A percentile compares a stretch with the other conserved stretches of the same genome.
phyloP scores from a whole-genome alignment of 2,113 vertebrate species.

The Sinocyclocheilus rhinocerous region DNA sequence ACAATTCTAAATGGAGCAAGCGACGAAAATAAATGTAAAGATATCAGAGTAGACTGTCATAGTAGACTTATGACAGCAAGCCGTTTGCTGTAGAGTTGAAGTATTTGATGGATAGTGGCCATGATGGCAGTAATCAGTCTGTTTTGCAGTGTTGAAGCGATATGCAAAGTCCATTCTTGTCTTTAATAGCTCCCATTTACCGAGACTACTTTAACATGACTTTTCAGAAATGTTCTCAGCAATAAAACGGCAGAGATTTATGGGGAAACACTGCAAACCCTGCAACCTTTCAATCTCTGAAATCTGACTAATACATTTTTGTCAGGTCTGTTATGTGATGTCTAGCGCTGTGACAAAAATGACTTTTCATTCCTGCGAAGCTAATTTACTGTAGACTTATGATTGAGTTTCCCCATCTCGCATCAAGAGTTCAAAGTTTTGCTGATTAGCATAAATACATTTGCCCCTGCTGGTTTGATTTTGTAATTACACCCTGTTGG shows the following conservation, averaged over 20 bases:
- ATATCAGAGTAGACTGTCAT: neutral
- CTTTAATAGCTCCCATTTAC: neutral
- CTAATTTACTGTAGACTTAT: neutral
- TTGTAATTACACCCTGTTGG: neutral
- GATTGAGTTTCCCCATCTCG: neutral
- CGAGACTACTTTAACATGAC: neutral
- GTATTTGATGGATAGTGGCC: neutral
- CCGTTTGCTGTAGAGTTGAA: neutral
- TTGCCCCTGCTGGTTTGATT: neutral
- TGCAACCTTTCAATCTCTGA: neutral
- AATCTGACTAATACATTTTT: conserved; percentile 6
- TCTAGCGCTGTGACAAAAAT: neutral
- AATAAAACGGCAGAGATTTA: neutral
- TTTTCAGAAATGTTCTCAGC: neutral
- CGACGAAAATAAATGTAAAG: conserved; percentile 40
- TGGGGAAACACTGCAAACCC: neutral
- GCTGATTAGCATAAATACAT: neutral
- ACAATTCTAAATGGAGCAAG: conserved; percentile 1
- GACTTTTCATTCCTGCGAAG: neutral
- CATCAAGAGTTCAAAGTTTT: neutral
- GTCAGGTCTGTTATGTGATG: neutral
- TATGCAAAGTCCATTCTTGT: neutral
- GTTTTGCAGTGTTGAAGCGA: no score
- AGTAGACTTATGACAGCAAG: neutral
- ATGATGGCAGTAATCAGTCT: neutral